Conservation (phyloP, 2,888 invertebrate species). For the Pyrgus malvae region DNA sequence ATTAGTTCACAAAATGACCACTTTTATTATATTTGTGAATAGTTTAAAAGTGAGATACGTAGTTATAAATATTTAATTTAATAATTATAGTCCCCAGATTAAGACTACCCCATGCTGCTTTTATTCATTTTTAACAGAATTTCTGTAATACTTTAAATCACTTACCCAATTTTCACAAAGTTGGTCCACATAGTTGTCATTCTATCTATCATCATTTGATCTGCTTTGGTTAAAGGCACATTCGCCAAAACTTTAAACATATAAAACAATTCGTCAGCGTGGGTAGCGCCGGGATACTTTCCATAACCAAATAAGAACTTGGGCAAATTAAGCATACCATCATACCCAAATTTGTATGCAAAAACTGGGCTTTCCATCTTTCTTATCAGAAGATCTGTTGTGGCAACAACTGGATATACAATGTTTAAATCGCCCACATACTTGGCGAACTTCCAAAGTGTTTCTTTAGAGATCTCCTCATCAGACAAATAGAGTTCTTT, state of each 20-base stretch:
- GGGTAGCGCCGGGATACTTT: conserved; percentile 61
- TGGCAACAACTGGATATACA: conserved; percentile 54
- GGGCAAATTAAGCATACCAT: conserved; percentile 63
- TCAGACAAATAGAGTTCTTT: conserved; percentile 64
- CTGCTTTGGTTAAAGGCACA: conserved; percentile 45
- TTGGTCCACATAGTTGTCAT: conserved; percentile 68
- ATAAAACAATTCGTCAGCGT: conserved; percentile 73
- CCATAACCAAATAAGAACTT: conserved; percentile 53
- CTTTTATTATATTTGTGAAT: too few species aligned
- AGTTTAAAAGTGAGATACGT: too few species aligned
- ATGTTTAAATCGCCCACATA: conserved; percentile 66
- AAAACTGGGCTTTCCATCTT: conserved; percentile 50
- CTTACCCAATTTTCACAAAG: conserved; percentile 69
- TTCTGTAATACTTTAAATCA: conserved; percentile 1
- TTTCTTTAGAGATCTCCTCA: conserved; percentile 59
- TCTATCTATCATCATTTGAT: conserved; percentile 50
- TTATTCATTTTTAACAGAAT: too few species aligned
- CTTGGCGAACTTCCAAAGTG: conserved; percentile 52
- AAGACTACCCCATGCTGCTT: too few species aligned
- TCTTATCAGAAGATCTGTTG: conserved; percentile 51
- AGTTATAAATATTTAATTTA: too few species aligned
- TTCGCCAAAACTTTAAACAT: conserved; percentile 56
- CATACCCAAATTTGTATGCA: conserved; percentile 59
- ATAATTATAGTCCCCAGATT: too few species aligned
- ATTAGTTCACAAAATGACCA: too few species aligned